Conservation (phyloP, 2,888 invertebrate genomes). For the Sepiola atlantica region DNA sequence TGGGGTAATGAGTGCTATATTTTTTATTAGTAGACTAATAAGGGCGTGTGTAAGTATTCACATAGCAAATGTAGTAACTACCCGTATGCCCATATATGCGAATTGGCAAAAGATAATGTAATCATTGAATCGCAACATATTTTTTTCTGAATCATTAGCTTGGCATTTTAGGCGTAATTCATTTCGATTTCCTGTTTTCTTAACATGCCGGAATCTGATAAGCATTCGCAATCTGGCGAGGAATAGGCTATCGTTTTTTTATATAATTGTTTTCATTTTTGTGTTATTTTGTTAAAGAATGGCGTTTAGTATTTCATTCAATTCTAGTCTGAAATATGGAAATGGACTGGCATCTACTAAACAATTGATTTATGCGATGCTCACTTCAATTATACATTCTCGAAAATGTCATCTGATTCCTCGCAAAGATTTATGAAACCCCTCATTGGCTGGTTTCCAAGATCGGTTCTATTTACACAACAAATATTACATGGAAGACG, state of each 20-base stretch:
- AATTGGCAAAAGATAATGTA: no score
- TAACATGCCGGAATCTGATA: neutral
- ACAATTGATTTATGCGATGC: neutral
- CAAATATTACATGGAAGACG: no score
- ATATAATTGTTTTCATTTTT: no score
- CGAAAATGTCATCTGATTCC: neutral
- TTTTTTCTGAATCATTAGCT: neutral
- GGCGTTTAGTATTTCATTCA: neutral
- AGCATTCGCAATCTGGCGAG: neutral
- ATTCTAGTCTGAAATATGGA: neutral
- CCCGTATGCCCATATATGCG: no score
- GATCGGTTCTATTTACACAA: neutral
- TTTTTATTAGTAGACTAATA: no score
- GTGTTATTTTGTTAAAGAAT: neutral
- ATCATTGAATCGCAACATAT: no score
- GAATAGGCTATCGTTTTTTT: neutral
- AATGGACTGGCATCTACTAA: neutral
- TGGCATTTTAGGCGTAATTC: neutral
- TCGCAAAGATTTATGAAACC: neutral
- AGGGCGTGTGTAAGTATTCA: no score
- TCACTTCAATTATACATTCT: constrained; percentile 3
- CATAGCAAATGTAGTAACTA: no score
- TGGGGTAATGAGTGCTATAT: no score
- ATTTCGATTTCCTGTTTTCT: neutral
- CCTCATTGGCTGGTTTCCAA: neutral